Conservation (phyloP, 2,888 invertebrate species). For the Agonopterix alstromeriana region DNA sequence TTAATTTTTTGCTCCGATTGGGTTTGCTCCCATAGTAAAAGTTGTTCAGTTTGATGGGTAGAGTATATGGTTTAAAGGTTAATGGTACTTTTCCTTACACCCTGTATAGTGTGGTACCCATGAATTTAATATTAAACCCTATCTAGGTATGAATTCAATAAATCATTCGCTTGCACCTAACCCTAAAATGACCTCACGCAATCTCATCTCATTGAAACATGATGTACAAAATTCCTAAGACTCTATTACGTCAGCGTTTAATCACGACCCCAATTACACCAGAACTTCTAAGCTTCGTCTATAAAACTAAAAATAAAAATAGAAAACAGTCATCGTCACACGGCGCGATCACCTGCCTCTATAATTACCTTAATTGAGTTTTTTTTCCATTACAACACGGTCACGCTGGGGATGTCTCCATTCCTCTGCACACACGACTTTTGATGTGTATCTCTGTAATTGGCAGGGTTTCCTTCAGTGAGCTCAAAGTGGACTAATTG, state of each 20-base stretch:
- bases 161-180: too few species aligned
- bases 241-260: not conserved
- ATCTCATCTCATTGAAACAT: too few species aligned
- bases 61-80: too few species aligned
- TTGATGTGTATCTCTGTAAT: slow-evolving; percentile 45
- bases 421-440: slow-evolving; percentile 17
- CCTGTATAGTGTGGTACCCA: too few species aligned
- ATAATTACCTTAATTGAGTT: slow-evolving; percentile 46
- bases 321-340: slow-evolving; percentile 26
- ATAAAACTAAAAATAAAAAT: slow-evolving; percentile 12
- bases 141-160: too few species aligned
- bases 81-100: too few species aligned
- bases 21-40: too few species aligned
- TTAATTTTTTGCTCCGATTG: too few species aligned
- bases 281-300: not conserved
- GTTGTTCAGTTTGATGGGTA: too few species aligned
- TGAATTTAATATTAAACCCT: too few species aligned
- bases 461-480: slow-evolving; percentile 26
- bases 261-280: not conserved
- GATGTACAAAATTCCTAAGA: not conserved
- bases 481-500: slow-evolving; percentile 19
- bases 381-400: slow-evolving; percentile 29
- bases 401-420: slow-evolving; percentile 39
- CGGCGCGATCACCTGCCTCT: slow-evolving; percentile 33
- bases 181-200: too few species aligned